Percentiles rank a stretch among this genome's conserved stretches.
Evolutionary conservation across 2,888 invertebrate genomes (phyloP).

Genomic region (Lepidonotus clava): DNA sequence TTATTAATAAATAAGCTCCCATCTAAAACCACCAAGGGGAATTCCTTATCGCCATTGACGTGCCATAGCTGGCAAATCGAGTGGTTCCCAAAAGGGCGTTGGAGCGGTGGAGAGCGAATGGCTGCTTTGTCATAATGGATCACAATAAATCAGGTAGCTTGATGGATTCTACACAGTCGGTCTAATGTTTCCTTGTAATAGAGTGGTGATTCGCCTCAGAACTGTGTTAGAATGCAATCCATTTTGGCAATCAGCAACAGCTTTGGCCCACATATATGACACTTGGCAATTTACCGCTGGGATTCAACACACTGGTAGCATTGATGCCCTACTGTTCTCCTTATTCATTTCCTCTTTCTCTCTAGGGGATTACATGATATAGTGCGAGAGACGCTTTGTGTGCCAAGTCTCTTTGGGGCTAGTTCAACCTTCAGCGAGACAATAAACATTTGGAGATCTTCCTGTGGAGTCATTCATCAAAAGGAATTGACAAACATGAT

Average conservation of each 20-base stretch:
- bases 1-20: too few species aligned
- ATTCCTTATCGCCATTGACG: not conserved
- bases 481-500: too few species aligned
- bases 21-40: too few species aligned
- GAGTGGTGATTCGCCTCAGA: not conserved
- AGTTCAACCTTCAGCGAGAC: too few species aligned
- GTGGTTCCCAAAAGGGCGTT: not conserved
- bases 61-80: not conserved
- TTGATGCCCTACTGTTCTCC: too few species aligned
- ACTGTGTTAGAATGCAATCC: not conserved
- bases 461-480: too few species aligned
- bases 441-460: too few species aligned
- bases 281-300: slow-evolving; percentile 8
- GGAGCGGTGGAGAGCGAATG: not conserved
- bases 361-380: too few species aligned
- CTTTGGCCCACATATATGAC: slow-evolving; percentile 5
- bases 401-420: too few species aligned
- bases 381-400: too few species aligned
- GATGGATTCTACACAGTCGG: not conserved
- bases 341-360: too few species aligned
- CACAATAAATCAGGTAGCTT: slow-evolving; percentile 11
- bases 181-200: slow-evolving; percentile 5
- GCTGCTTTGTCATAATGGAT: slow-evolving; percentile 29
- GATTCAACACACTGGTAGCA: too few species aligned
- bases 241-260: slow-evolving; percentile 18